A percentile compares a stretch with the other conserved stretches of the same genome.
Evolutionary conservation across 2,113 vertebrate species (phyloP).

Genomic region (Labrus mixtus): DNA sequence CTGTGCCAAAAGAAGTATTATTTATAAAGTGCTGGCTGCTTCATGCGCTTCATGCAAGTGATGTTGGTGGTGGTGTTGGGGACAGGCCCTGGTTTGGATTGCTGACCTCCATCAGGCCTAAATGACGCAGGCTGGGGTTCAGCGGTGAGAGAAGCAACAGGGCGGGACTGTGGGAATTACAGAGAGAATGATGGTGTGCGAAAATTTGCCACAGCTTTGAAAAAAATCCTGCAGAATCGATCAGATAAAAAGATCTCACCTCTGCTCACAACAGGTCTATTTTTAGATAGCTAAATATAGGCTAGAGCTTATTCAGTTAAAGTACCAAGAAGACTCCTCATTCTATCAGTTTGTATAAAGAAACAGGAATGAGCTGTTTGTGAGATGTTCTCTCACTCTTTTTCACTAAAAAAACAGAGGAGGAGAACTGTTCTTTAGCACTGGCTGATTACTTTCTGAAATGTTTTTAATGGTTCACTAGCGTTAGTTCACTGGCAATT

Average conservation of each 20-base stretch:
- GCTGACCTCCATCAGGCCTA: constrained; percentile 52
- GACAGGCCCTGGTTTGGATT: constrained; percentile 54
- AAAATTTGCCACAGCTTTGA: constrained; percentile 53
- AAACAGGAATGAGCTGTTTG: too few relatives aligned
- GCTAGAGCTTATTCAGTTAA: not conserved
- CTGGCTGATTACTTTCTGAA: not conserved
- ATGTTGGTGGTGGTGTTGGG: constrained; percentile 67
- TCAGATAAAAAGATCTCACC: not conserved
- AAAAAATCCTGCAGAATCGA: constrained; percentile 30
- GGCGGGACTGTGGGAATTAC: constrained; percentile 74
- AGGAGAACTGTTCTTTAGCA: too few relatives aligned
- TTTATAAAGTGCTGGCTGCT: constrained; percentile 33
- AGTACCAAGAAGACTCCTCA: not conserved
- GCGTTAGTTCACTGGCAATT: not conserved
- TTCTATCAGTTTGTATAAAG: too few relatives aligned
- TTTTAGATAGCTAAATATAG: constrained; percentile 26
- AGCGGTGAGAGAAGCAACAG: constrained; percentile 63
- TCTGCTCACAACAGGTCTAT: not conserved
- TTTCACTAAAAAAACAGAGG: not conserved
- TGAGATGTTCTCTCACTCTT: too few relatives aligned
- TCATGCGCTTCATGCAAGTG: constrained; percentile 26
- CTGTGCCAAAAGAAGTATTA: constrained; percentile 35
- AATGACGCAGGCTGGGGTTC: constrained; percentile 79
- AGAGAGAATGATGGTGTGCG: constrained; percentile 38
- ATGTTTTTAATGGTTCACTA: not conserved